These are phyloP conservation scores for Drosophila pseudoobscura DNA, from an alignment of 1,140 invertebrate genomes.

Conservation along the genomic window DNA sequence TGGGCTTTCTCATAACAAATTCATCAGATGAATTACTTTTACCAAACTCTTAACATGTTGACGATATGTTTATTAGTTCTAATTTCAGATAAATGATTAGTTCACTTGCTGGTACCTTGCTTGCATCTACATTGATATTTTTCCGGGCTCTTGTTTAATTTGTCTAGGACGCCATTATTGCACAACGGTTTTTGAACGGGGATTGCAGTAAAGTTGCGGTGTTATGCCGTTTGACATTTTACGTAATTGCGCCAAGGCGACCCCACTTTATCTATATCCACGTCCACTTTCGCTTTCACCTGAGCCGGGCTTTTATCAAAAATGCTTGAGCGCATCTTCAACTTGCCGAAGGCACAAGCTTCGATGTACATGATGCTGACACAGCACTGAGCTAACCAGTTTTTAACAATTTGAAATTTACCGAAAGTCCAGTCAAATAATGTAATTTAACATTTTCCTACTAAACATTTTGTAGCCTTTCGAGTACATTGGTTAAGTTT, in stretches of 20 bases:
- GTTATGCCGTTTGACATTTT: constrained; percentile 57
- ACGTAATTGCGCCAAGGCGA: constrained; percentile 36
- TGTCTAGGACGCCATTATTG: too few species aligned
- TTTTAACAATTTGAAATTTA: constrained; percentile 18
- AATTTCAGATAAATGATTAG: too few species aligned
- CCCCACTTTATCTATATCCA: constrained; percentile 30
- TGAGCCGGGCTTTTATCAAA: constrained; percentile 30
- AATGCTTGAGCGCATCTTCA: constrained; percentile 46
- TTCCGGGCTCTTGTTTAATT: too few species aligned
- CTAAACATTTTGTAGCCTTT: constrained; percentile 7
- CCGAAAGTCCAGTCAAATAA: constrained; percentile 32
- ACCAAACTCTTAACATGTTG: too few species aligned
- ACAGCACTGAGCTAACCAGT: constrained; percentile 35
- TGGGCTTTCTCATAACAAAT: too few species aligned
- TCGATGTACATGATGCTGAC: constrained; percentile 1
- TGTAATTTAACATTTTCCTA: constrained; percentile 36
- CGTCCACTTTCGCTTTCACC: constrained; percentile 49
- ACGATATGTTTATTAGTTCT: too few species aligned
- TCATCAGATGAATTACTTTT: too few species aligned
- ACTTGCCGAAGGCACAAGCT: constrained; percentile 20
- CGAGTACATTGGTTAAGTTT: too few species aligned
- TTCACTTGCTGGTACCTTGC: too few species aligned
- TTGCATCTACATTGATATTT: too few species aligned
- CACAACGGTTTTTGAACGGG: too few species aligned
- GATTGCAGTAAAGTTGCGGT: constrained; percentile 16